Percentiles rank a stretch among this genome's conserved stretches.
Conservation (phyloP, 53 echinoderm and acorn worm genomes). For the Temnopleurus reevesii region DNA sequence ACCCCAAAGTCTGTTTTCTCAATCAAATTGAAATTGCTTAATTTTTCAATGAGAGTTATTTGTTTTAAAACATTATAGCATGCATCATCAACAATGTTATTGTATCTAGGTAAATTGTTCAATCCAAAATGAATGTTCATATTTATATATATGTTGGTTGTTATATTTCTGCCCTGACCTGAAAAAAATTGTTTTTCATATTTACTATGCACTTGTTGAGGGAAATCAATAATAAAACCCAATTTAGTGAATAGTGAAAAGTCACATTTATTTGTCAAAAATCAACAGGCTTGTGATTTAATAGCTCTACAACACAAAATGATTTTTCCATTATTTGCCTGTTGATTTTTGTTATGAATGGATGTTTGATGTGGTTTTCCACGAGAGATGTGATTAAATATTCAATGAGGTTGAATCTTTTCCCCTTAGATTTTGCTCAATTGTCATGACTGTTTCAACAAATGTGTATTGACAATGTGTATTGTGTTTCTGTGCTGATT, state of each 20-base stretch:
- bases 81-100: not conserved
- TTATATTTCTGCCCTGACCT: not conserved
- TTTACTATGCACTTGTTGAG: constrained; percentile 44
- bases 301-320: no score
- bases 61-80: not conserved
- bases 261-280: no score
- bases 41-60: not conserved
- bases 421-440: constrained; percentile 29
- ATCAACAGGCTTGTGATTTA: no score
- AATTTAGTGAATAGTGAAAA: not conserved
- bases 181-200: not conserved
- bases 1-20: not conserved
- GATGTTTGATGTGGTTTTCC: not conserved
- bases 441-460: no score
- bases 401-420: constrained; percentile 46
- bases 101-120: not conserved
- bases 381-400: constrained; percentile 33
- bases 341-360: no score
- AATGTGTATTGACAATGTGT: no score
- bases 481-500: no score
- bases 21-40: not conserved
- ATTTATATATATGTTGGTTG: constrained; percentile 59
- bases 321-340: no score
- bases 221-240: not conserved
- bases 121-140: constrained; percentile 17